Conservation (phyloP, 2,797 vertebrate species). For the Astyanax mexicanus region DNA sequence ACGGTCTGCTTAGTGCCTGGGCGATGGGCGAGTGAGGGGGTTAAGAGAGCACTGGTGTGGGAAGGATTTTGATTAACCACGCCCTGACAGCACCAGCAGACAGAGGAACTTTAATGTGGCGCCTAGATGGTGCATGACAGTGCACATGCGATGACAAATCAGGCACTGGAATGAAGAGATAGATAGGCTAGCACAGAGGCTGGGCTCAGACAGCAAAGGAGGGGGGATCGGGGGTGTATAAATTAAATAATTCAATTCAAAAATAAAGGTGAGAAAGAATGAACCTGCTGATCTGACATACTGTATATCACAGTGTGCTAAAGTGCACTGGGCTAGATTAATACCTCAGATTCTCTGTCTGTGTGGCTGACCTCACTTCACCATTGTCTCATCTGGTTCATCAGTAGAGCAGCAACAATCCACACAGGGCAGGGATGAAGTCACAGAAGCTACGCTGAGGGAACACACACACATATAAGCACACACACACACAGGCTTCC, state of each 20-base stretch:
- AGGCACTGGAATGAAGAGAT: conserved; percentile 1
- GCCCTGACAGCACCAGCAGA: conserved; percentile 1
- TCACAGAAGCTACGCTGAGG: not conserved
- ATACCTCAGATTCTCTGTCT: not conserved
- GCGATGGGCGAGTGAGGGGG: not conserved
- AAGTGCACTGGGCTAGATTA: conserved; percentile 1
- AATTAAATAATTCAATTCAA: not conserved
- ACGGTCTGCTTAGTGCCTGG: not conserved
- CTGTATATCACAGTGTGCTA: not conserved
- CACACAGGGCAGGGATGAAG: not conserved
- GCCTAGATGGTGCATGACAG: conserved; percentile 15
- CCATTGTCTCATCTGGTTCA: not conserved
- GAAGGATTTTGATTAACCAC: conserved; percentile 23
- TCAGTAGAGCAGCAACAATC: not conserved
- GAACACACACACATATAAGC: conserved; percentile 35
- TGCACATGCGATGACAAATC: not conserved
- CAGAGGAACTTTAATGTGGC: not conserved
- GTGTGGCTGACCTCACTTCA: not conserved
- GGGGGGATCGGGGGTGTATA: no score
- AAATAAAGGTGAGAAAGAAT: not conserved
- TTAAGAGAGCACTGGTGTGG: conserved; percentile 12
- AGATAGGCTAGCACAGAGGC: conserved; percentile 45
- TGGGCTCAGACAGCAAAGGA: not conserved
- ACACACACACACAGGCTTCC: conserved; percentile 28
- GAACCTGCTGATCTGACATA: not conserved